Evolutionary conservation across 2,113 vertebrate species (phyloP).

Genomic region (Polypterus bichir): DNA sequence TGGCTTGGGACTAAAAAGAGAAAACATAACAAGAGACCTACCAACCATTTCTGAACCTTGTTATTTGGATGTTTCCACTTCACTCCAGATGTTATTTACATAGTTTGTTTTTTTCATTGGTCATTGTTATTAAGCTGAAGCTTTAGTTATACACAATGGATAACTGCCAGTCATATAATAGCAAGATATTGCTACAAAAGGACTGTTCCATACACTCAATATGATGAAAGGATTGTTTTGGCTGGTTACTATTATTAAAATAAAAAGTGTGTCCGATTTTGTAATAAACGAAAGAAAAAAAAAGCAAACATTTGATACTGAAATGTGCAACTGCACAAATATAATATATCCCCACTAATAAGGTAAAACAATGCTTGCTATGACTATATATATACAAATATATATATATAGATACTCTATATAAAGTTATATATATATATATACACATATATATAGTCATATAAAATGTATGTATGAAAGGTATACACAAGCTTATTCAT

Average conservation of each 20-base stretch:
- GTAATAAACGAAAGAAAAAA: constrained; percentile 27
- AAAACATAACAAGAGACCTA: too few species aligned
- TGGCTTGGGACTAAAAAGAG: too few species aligned
- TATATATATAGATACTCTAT: constrained; percentile 59
- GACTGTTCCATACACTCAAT: constrained; percentile 21
- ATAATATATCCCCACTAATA: constrained; percentile 80
- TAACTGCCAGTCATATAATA: constrained; percentile 53
- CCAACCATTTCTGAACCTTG: too few species aligned
- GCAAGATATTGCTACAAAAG: constrained; percentile 36
- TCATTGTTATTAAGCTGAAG: too few species aligned
- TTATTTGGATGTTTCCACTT: too few species aligned
- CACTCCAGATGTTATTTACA: too few species aligned
- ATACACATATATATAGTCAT: constrained; percentile 64
- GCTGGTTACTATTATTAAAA: constrained; percentile 34
- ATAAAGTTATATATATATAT: constrained; percentile 58
- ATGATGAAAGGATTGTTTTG: constrained; percentile 27
- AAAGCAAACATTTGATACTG: constrained; percentile 46
- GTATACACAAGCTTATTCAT: constrained; percentile 99
- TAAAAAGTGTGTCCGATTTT: constrained; percentile 40
- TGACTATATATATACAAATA: constrained; percentile 84
- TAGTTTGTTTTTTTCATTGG: too few species aligned
- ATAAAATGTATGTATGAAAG: constrained; percentile 75
- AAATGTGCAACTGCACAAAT: constrained; percentile 85
- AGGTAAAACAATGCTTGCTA: constrained; percentile 78
- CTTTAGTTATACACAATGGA: constrained; percentile 54